Evolutionary conservation across 2,797 vertebrate species (phyloP).

Genomic region (Xerus rutilus): DNA sequence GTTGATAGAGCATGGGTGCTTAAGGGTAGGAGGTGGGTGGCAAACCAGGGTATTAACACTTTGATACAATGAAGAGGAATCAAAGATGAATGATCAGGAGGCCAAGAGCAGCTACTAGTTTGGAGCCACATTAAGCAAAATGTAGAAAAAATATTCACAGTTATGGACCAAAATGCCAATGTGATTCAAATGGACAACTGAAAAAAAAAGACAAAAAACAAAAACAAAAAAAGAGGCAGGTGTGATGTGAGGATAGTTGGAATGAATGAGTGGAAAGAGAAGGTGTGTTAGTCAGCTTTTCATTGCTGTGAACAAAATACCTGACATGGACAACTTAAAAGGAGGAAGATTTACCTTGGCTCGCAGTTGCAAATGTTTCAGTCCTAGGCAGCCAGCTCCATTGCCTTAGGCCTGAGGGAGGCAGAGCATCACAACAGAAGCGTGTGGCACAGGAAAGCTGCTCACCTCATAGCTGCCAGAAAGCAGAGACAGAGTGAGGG

Average conservation of each 20-base stretch:
- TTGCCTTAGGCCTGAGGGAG: too few species aligned
- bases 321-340: too few species aligned
- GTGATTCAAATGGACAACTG: not conserved
- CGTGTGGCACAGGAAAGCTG: too few species aligned
- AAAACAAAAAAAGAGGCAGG: not conserved
- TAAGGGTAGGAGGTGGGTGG: not conserved
- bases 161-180: not conserved
- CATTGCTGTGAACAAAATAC: too few species aligned
- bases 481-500: too few species aligned
- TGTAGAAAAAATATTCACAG: not conserved
- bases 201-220: not conserved
- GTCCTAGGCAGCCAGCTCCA: too few species aligned
- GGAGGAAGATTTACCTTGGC: not conserved
- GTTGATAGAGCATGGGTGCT: not conserved
- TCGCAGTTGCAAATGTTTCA: too few species aligned
- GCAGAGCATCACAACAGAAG: too few species aligned
- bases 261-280: not conserved
- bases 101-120: not conserved
- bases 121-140: not conserved
- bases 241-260: not conserved
- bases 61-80: not conserved
- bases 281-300: too few species aligned
- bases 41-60: not conserved
- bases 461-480: too few species aligned
- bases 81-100: not conserved